Percentiles rank a stretch among this genome's conserved stretches.
phyloP scores from a whole-genome alignment of 2,113 vertebrate species.

The Boulengeromyrus knoepffleri region DNA sequence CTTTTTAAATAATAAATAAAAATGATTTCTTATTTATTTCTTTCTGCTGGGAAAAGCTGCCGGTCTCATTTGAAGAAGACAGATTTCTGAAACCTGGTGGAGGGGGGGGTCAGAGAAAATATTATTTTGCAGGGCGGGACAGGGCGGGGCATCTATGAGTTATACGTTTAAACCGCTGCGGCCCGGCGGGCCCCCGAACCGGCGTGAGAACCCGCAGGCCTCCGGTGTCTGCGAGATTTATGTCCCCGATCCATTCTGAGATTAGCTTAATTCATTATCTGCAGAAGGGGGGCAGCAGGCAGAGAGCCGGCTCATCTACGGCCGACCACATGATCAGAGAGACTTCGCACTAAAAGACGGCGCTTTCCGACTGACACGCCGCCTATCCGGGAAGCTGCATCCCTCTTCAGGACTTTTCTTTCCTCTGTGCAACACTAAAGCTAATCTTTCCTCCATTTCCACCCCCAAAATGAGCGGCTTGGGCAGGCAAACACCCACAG shows the following conservation, averaged over 20 bases:
- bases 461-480: not conserved
- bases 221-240: not conserved
- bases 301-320: too few relatives aligned
- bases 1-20: slow-evolving; percentile 7
- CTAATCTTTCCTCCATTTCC: not conserved
- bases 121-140: not conserved
- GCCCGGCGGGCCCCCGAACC: not conserved
- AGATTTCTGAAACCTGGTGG: not conserved
- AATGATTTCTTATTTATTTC: not conserved
- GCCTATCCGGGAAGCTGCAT: not conserved
- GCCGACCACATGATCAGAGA: not conserved
- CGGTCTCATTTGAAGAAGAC: not conserved
- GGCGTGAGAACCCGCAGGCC: not conserved
- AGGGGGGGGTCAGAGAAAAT: not conserved
- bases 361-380: not conserved
- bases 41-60: not conserved
- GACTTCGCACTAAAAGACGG: not conserved
- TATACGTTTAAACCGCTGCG: not conserved
- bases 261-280: not conserved
- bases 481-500: not conserved
- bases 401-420: not conserved
- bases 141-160: not conserved
- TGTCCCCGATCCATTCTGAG: not conserved
- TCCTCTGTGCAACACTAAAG: not conserved
- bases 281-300: not conserved